Evolutionary conservation across 2,113 vertebrate genomes (phyloP).

Genomic region (Oenanthe oenanthe): DNA sequence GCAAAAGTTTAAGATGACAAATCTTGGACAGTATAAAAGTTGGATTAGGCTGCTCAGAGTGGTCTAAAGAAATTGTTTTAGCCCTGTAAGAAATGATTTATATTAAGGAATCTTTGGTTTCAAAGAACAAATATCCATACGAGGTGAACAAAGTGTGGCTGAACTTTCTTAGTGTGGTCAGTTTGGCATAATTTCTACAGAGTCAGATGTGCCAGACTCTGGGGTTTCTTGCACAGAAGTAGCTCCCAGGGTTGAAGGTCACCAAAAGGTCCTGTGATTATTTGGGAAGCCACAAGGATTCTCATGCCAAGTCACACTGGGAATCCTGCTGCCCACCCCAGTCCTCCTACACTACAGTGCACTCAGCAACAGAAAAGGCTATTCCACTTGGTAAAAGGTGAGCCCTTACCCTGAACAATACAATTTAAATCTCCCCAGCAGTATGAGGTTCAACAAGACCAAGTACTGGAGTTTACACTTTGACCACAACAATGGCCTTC

Average conservation of each 20-base stretch:
- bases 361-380: neutral
- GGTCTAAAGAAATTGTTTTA: neutral
- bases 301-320: neutral
- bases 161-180: neutral
- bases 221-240: neutral
- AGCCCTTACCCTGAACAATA: neutral
- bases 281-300: neutral
- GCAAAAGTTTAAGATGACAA: neutral
- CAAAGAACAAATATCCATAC: neutral
- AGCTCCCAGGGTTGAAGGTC: neutral
- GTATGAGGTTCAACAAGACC: neutral
- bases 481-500: neutral
- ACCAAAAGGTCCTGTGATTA: neutral
- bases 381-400: neutral
- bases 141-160: neutral
- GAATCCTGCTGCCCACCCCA: neutral
- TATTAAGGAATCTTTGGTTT: neutral
- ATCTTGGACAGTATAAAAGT: neutral
- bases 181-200: neutral
- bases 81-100: neutral
- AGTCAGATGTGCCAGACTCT: neutral
- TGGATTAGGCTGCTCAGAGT: neutral
- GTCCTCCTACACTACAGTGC: neutral
- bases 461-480: neutral
- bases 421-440: neutral